Base-by-base conservation (phyloP, 23 tunicate genomes). In the Ciona savignyi region DNA sequence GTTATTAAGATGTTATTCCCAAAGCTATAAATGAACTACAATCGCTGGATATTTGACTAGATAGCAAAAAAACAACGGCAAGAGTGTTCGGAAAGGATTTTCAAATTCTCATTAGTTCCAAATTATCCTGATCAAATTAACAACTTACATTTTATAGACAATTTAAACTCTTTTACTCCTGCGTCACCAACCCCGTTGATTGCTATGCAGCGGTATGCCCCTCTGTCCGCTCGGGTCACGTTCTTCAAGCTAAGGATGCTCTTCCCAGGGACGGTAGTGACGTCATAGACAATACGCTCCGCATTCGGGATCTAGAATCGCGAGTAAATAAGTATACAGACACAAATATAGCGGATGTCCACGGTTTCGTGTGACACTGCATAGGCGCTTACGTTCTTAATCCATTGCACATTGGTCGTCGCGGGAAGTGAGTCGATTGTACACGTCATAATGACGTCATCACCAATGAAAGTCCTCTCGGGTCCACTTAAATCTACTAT, bases 381-480 rank as follows among this genome's bases (percentile, higher is more conserved):
- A 20, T 25, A 27, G 0, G 34, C 19, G 19, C 63, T 74, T 56
- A 81, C 95, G 73, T 75, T 65, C 71, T 87, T 87, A 1, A 71
- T 60, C 96, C 96, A 88, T 1, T 51, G 51, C 30, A 88, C 82
- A 4, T 33, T 62, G 4, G 75, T 70, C 2, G 83, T 29, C 9
- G 73, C 77, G 11, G 83, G 76, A 68, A 76, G 84, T 21, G 83
- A 77, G 11, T 82, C 61, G 25, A 76, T 70, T 23, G 76, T 81
- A 77, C 96, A 88, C 35, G 75, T 65, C 35, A 88, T 30, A n/a
- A 74, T 77, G n/a, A 68, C 75, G 72, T 85, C 67, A 65, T 78
- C 80, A 3, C 87, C 87, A 34, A 31, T 82, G 21, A 29, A 9
- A 0, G 66, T 74, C 4, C 22, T 6, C 0, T 61, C 3, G 2